Evolutionary conservation across 2,113 vertebrate genomes (phyloP).

Genomic region (Oceanodroma tethys): DNA sequence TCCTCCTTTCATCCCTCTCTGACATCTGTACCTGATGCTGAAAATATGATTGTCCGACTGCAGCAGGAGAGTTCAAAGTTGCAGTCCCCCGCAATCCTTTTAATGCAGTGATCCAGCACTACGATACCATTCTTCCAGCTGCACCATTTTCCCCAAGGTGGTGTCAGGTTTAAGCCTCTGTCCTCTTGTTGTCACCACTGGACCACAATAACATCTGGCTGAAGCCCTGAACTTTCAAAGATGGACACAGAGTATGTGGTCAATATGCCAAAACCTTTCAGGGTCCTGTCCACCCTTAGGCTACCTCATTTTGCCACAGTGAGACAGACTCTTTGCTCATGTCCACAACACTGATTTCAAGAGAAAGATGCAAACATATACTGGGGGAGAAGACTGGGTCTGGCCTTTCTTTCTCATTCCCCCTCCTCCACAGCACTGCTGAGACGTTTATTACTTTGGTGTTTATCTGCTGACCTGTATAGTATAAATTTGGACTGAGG

Average conservation of each 20-base stretch:
- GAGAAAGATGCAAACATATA: neutral
- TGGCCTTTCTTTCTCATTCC: neutral
- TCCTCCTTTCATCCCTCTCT: neutral
- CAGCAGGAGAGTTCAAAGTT: neutral
- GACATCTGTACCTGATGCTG: neutral
- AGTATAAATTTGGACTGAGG: neutral
- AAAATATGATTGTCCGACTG: neutral
- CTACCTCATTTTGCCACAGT: neutral
- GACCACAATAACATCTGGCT: neutral
- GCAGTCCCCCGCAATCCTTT: neutral
- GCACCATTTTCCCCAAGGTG: neutral
- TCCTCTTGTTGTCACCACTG: neutral
- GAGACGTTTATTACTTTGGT: neutral
- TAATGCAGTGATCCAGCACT: neutral
- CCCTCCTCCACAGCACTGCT: neutral
- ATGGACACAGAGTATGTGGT: neutral
- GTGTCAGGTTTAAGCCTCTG: neutral
- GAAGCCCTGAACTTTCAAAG: neutral
- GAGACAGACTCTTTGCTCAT: neutral
- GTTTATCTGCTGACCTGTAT: neutral
- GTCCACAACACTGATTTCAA: neutral
- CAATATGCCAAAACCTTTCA: neutral
- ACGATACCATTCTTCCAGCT: neutral
- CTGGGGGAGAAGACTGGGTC: neutral
- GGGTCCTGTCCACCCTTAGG: neutral